phyloP scores from a whole-genome alignment of 2,797 vertebrate species.

The Spondyliosoma cantharus region DNA sequence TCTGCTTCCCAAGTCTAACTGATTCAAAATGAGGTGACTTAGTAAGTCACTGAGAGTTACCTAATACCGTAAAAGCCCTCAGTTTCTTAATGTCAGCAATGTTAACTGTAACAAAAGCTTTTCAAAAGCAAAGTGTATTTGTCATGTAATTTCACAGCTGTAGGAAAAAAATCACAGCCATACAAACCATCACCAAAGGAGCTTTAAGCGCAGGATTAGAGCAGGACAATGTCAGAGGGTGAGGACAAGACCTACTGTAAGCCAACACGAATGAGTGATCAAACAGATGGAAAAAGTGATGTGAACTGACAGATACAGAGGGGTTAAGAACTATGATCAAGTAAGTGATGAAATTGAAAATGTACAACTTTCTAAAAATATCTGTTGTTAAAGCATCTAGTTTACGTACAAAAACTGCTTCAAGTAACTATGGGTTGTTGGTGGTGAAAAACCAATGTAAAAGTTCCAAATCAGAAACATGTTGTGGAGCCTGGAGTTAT shows the following conservation, averaged over 20 bases:
- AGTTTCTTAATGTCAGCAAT: constrained; percentile 23
- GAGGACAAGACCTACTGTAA: constrained; percentile 40
- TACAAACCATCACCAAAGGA: constrained; percentile 56
- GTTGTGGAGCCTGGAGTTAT: constrained; percentile 14
- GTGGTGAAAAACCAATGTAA: constrained; percentile 17
- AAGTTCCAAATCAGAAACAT: constrained; percentile 49
- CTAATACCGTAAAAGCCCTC: constrained; percentile 30
- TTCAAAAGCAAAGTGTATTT: constrained; percentile 48
- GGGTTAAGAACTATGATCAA: not conserved
- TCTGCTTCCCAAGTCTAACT: not conserved
- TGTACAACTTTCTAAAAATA: constrained; percentile 13
- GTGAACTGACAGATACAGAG: not conserved
- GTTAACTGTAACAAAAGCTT: constrained; percentile 45
- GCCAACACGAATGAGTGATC: constrained; percentile 48
- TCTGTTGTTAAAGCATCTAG: constrained; percentile 8
- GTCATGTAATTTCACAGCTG: constrained; percentile 57
- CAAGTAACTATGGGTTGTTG: not conserved
- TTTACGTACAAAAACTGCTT: constrained; percentile 9
- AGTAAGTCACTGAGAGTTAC: constrained; percentile 20
- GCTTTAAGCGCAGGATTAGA: constrained; percentile 59
- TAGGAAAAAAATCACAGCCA: constrained; percentile 48
- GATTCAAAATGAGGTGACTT: not conserved
- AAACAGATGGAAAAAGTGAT: constrained; percentile 63
- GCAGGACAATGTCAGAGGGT: constrained; percentile 34
- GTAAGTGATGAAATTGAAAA: constrained; percentile 39